Conservation (phyloP, 2,113 vertebrate species). For the Bubo bubo region DNA sequence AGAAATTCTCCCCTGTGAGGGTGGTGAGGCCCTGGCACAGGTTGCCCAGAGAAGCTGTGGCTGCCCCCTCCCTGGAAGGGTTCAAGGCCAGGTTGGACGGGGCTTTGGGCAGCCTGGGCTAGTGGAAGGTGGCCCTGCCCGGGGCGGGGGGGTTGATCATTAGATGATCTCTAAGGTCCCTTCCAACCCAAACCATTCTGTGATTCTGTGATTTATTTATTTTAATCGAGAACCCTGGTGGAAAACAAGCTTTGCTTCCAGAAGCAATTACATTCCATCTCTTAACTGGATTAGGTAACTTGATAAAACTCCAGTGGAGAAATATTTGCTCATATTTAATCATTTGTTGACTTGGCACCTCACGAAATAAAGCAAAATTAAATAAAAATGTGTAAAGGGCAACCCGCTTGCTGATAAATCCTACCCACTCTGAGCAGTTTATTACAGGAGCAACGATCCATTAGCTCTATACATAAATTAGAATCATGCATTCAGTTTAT, state of each 20-base stretch:
- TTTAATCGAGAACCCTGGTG: background rate
- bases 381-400: conserved; percentile 56
- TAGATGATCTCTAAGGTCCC: no score
- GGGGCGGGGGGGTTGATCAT: no score
- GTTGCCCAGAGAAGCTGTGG: no score
- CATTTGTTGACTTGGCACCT: conserved; percentile 63
- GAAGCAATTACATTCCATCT: conserved; percentile 23
- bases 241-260: conserved; percentile 27
- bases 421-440: conserved; percentile 29
- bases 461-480: conserved; percentile 62
- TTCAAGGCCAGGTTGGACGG: no score
- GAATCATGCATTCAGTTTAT: conserved; percentile 28
- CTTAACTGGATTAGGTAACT: conserved; percentile 55
- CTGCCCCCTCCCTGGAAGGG: no score
- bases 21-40: no score
- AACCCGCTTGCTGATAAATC: conserved; percentile 58
- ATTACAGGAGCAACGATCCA: conserved; percentile 65
- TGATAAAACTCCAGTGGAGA: conserved; percentile 53
- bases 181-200: no score
- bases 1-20: no score
- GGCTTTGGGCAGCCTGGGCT: no score
- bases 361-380: conserved; percentile 31
- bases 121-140: no score
- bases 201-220: background rate
- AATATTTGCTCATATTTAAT: conserved; percentile 65